A percentile compares a stretch with the other conserved stretches of the same genome.
phyloP scores from a whole-genome alignment of 2,797 vertebrate species.

The Ciconia nigra region DNA sequence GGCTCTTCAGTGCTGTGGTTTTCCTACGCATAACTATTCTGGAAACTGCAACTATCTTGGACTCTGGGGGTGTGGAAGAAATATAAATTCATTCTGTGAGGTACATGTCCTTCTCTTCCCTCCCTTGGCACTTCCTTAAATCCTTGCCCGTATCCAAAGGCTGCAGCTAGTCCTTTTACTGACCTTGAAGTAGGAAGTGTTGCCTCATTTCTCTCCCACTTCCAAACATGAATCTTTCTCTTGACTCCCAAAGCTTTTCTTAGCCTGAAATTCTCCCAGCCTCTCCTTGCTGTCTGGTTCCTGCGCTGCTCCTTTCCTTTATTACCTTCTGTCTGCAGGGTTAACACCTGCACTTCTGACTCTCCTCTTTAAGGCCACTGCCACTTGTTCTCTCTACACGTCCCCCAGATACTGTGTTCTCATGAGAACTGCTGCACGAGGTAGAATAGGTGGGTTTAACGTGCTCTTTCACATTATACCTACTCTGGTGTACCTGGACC shows the following conservation, averaged over 20 bases:
- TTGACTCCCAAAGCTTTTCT: not conserved
- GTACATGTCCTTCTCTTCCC: not conserved
- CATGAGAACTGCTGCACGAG: not conserved
- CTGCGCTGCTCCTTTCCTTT: not conserved
- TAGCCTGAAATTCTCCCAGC: not conserved
- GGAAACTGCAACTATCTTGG: constrained; percentile 51
- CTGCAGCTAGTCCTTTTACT: not conserved
- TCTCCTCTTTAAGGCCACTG: not conserved
- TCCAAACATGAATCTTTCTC: not conserved
- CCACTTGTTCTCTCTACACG: not conserved
- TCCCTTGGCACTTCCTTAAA: not conserved
- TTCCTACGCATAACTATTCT: constrained; percentile 51
- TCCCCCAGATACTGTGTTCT: not conserved
- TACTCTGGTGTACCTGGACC: not conserved
- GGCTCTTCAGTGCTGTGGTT: constrained; percentile 12
- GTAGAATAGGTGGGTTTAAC: not conserved
- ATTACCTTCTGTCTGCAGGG: not conserved
- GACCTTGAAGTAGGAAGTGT: constrained; percentile 11
- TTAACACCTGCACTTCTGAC: not conserved
- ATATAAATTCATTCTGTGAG: not conserved
- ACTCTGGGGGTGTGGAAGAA: constrained; percentile 43
- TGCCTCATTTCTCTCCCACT: not conserved
- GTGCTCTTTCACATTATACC: not conserved
- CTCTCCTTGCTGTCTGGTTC: not conserved
- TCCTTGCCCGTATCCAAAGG: not conserved